A percentile compares a stretch with the other conserved stretches of the same genome.
These are phyloP conservation scores for Orthochromis malagaraziensis DNA, from an alignment of 2,113 vertebrate genomes.

Conservation along the genomic window DNA sequence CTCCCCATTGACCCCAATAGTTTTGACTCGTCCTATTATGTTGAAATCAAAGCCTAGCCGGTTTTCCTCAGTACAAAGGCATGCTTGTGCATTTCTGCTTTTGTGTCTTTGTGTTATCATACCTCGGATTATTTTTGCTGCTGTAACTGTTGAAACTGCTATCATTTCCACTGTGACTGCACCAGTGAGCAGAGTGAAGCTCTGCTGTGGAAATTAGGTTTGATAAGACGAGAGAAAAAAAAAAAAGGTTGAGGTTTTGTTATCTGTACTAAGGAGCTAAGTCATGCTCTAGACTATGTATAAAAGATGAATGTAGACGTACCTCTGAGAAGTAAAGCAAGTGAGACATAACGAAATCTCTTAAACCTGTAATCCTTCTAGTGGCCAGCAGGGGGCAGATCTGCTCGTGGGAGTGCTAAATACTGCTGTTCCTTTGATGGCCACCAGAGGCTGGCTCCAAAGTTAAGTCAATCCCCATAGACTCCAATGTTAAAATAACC, in stretches of 20 bases:
- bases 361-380: neutral
- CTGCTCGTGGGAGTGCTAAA: neutral
- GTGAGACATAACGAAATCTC: neutral
- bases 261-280: neutral
- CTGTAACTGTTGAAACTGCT: neutral
- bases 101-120: neutral
- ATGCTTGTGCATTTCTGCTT: neutral
- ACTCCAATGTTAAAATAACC: neutral
- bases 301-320: neutral
- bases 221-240: neutral
- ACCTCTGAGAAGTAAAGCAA: neutral
- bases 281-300: neutral
- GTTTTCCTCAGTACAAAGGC: neutral
- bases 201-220: neutral
- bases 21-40: slow-evolving; percentile 5
- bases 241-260: neutral
- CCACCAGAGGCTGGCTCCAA: neutral
- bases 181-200: neutral
- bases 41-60: slow-evolving; percentile 5
- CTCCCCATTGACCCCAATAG: neutral
- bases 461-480: neutral
- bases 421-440: neutral
- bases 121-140: neutral
- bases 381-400: neutral
- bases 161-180: neutral